A percentile compares a stretch with the other conserved stretches of the same genome.
phyloP scores from a whole-genome alignment of 2,113 vertebrate species.

The Eublepharis macularius region DNA sequence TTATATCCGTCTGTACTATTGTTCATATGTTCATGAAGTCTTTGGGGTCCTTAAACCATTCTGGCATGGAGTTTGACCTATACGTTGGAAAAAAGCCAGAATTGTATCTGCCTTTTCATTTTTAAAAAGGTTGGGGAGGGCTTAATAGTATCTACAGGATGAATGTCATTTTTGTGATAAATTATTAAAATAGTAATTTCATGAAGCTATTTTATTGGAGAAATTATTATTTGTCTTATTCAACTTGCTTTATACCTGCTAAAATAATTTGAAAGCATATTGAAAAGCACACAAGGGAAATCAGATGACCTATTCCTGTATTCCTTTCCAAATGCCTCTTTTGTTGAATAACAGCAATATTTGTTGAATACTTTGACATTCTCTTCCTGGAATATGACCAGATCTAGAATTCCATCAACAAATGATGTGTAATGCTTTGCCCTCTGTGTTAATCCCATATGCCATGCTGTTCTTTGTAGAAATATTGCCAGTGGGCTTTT shows the following conservation, averaged over 20 bases:
- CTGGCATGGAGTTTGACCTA: slow-evolving; percentile 40
- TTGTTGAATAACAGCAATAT: background rate
- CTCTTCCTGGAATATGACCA: background rate
- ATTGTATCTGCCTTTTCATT: background rate
- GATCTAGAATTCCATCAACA: background rate
- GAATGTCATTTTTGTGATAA: background rate
- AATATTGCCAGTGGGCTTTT: background rate
- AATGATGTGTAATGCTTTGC: background rate
- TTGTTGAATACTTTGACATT: slow-evolving; percentile 20
- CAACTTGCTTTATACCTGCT: background rate
- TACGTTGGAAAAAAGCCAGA: slow-evolving; percentile 33
- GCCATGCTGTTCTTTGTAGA: background rate
- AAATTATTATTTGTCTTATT: slow-evolving; percentile 16
- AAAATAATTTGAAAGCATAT: slow-evolving; percentile 28
- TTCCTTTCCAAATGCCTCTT: background rate
- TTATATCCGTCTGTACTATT: slow-evolving; percentile 34
- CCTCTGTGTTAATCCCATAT: background rate
- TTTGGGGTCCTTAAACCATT: slow-evolving; percentile 45
- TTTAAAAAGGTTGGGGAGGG: slow-evolving; percentile 24
- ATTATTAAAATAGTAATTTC: background rate
- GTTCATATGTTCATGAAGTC: slow-evolving; percentile 14
- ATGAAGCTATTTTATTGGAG: background rate
- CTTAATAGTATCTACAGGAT: background rate
- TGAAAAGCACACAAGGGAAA: background rate
- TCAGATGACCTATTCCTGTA: background rate